Evolutionary conservation across 2,888 invertebrate genomes (phyloP), one percentile per base, ranked within the genome.

Genomic region (Xanthia icteritia): DNA sequence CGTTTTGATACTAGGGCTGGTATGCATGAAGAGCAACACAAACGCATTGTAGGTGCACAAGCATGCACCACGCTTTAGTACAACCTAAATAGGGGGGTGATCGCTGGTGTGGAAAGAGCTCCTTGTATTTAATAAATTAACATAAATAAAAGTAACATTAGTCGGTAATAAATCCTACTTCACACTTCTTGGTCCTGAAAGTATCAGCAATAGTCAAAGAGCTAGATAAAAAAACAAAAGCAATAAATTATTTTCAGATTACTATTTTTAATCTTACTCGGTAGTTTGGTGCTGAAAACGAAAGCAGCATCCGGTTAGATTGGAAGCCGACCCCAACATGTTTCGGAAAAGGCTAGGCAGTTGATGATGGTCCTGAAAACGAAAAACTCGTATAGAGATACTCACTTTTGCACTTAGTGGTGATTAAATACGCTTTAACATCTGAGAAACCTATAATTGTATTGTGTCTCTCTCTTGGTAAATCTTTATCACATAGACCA

Each of bases 61-160:
- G 92, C 94, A 94, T 95, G 95, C 95, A 95, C 94, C 93, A 93
- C 92, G 95, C 94, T 96, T 95, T 95, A 93, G 93, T 94, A 92
- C 88, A 91, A 92, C 90, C 92, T 93, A 93, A 95, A 93, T 93
- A 92, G 93, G 91, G 23, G 91, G 90, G 86, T 74, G 88, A 81
- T 83, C 77, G 67, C 54, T 87, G 77, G 15, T 86, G 82, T 90
- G 93, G 95, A 95, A 87, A 85, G 23, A 79, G 89, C 92, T 92
- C 89, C 63, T 83, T 77, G 72, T 80, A 73, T 88, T 79, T 79
- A 77, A 61, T 74, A 79, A 58, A 73, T 73, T 69, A 73, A 31
- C n/a, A 54, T 69, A 73, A 77, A 69, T 75, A 66, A 69, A 75
- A 70, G 23, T 42, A 54, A 72, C 23, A 23, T 65, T 51, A 39